Conservation (phyloP, 2,797 vertebrate genomes). For the Melopsittacus undulatus region DNA sequence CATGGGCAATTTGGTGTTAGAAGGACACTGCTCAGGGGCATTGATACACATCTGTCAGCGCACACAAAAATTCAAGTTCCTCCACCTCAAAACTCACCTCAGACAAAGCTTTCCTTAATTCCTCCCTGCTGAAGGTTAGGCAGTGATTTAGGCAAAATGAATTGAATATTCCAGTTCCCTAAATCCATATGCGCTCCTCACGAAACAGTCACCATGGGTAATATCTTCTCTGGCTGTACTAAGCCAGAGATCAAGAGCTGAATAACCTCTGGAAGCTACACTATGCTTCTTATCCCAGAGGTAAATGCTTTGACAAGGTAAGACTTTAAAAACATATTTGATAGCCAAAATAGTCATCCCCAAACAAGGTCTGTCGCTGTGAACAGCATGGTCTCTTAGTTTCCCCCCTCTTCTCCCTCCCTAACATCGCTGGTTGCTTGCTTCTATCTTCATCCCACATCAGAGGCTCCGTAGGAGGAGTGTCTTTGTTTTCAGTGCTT, state of each 20-base stretch:
- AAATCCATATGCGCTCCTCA: neutral
- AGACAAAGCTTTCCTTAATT: neutral
- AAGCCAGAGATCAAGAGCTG: neutral
- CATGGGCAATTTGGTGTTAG: neutral
- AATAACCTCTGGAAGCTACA: neutral
- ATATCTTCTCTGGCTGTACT: neutral
- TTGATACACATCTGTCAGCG: neutral
- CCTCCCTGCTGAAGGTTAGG: neutral
- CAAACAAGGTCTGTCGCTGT: accelerated
- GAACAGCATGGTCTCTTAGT: neutral
- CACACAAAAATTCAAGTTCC: neutral
- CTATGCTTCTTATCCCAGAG: neutral
- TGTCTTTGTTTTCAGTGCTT: accelerated
- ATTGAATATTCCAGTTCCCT: neutral
- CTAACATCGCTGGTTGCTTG: neutral
- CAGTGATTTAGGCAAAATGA: neutral
- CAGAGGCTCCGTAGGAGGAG: neutral
- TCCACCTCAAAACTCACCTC: neutral
- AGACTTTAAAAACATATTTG: neutral
- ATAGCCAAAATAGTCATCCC: accelerated
- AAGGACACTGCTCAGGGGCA: neutral
- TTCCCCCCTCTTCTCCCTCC: neutral
- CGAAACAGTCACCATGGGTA: neutral
- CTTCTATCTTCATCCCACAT: neutral
- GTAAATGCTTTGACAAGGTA: neutral